phyloP scores from a whole-genome alignment of 2,797 vertebrate genomes.

The Emydoidea blandingii region DNA sequence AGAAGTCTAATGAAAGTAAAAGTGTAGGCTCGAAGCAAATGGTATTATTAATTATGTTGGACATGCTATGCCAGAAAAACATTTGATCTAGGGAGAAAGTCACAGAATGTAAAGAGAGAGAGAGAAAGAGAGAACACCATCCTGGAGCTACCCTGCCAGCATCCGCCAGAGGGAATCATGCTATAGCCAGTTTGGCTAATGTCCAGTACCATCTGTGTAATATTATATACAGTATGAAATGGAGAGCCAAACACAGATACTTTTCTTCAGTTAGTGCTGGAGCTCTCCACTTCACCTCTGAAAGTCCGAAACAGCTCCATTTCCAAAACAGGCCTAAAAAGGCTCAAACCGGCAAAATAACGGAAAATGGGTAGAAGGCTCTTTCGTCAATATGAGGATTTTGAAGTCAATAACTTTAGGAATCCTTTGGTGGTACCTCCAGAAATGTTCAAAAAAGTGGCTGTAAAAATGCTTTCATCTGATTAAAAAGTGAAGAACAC shows the following conservation, averaged over 20 bases:
- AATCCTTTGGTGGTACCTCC: neutral
- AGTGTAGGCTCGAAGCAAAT: conserved; percentile 69
- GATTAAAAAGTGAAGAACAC: neutral
- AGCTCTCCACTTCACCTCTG: conserved; percentile 64
- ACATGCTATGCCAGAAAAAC: conserved; percentile 50
- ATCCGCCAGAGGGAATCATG: conserved; percentile 73
- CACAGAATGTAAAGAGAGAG: neutral
- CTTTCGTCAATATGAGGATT: conserved; percentile 24
- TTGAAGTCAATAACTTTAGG: neutral
- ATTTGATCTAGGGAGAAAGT: conserved; percentile 42
- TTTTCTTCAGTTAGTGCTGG: conserved; percentile 60
- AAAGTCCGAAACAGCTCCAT: conserved; percentile 36
- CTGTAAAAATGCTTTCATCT: neutral
- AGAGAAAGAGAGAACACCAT: conserved; percentile 53
- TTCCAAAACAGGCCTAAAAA: conserved; percentile 52
- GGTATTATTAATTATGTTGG: conserved; percentile 67
- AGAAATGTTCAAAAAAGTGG: neutral
- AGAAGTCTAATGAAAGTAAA: conserved; percentile 62
- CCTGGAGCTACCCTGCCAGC: conserved; percentile 70
- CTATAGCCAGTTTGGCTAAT: conserved; percentile 71
- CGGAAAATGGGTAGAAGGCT: conserved; percentile 12
- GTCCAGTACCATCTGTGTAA: conserved; percentile 78
- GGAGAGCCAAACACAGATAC: conserved; percentile 66
- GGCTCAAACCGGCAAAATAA: conserved; percentile 42
- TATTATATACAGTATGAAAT: conserved; percentile 62